Conservation (phyloP, 2,888 invertebrate genomes). For the Caenorhabditis auriculariae region DNA sequence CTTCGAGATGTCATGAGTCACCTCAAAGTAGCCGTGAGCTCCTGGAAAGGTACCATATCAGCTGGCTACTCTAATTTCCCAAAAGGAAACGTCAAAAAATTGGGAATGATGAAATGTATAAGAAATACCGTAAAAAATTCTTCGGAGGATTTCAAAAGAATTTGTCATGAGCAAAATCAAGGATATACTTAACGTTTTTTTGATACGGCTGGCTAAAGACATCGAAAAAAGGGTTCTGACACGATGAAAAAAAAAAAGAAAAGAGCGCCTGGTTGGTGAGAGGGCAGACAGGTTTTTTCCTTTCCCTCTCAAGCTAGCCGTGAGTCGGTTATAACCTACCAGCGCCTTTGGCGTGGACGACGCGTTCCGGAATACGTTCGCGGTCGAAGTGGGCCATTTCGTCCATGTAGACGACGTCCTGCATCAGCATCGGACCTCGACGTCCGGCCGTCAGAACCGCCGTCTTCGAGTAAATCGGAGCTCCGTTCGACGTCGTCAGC, state of each 20-base stretch:
- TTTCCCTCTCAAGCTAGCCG: too few relatives aligned
- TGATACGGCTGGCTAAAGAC: too few relatives aligned
- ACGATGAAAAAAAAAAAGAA: too few relatives aligned
- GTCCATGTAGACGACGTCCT: conserved; percentile 73
- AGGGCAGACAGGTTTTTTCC: too few relatives aligned
- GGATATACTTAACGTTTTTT: too few relatives aligned
- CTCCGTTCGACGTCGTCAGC: conserved; percentile 80
- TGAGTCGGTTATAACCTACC: conserved; percentile 13
- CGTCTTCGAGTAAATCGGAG: conserved; percentile 78
- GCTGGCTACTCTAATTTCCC: conserved; percentile 15
- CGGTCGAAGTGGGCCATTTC: conserved; percentile 77
- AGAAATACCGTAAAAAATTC: too few relatives aligned
- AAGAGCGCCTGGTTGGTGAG: too few relatives aligned
- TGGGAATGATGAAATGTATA: too few relatives aligned
- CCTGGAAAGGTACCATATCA: conserved; percentile 20
- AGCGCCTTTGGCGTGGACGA: conserved; percentile 43
- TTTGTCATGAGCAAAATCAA: too few relatives aligned
- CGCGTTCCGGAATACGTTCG: conserved; percentile 81
- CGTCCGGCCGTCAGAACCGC: conserved; percentile 80
- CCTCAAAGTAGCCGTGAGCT: conserved; percentile 68
- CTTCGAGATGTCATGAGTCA: conserved; percentile 67
- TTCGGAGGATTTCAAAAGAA: too few relatives aligned
- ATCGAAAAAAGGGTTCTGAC: too few relatives aligned
- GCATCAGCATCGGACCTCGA: conserved; percentile 77
- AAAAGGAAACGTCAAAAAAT: too few relatives aligned